Conservation (phyloP, 2,797 vertebrate species). For the Cynopterus sphinx region DNA sequence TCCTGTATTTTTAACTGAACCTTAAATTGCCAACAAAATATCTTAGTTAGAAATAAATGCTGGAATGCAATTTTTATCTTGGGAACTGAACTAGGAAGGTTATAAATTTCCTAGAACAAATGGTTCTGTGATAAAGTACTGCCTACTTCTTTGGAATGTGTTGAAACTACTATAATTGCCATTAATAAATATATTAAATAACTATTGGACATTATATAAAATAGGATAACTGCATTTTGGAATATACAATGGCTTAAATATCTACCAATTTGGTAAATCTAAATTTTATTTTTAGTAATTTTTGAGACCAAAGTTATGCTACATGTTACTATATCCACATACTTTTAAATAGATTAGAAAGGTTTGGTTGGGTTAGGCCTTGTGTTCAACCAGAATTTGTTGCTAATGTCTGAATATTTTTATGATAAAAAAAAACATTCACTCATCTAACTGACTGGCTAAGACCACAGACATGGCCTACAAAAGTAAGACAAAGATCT, state of each 20-base stretch:
- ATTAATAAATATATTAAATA: conserved; percentile 23
- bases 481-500: background rate
- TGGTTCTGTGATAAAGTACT: conserved; percentile 31
- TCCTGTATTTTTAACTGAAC: conserved; percentile 67
- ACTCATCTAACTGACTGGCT: background rate
- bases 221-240: background rate
- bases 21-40: conserved; percentile 62
- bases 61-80: conserved; percentile 71
- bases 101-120: conserved; percentile 61
- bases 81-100: conserved; percentile 39
- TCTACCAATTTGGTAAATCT: conserved; percentile 1
- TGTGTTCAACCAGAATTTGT: background rate
- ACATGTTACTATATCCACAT: background rate
- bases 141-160: background rate
- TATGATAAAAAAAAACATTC: background rate
- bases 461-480: background rate
- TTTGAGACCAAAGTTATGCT: background rate
- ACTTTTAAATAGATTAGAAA: background rate
- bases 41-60: conserved; percentile 41
- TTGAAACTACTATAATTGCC: background rate
- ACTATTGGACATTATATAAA: background rate
- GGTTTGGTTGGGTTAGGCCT: background rate
- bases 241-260: background rate
- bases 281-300: conserved; percentile 6
- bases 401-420: background rate